phyloP scores from a whole-genome alignment of 2,888 invertebrate genomes.

The Cyclophora punctaria region DNA sequence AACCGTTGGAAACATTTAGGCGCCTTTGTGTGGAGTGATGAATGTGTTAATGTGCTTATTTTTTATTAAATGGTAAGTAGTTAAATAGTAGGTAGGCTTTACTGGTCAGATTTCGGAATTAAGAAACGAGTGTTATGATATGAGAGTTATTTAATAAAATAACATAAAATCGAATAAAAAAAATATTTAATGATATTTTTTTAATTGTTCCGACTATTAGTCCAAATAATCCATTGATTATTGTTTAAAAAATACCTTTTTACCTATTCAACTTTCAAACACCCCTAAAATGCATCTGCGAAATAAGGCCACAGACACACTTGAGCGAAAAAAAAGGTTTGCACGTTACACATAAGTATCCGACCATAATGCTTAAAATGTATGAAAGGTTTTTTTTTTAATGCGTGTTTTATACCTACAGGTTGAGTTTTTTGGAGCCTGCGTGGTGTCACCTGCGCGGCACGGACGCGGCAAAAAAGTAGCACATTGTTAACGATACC shows the following conservation, averaged over 20 bases:
- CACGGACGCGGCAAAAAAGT: slow-evolving; percentile 58
- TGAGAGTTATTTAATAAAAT: no score
- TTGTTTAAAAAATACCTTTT: no score
- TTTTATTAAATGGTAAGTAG: no score
- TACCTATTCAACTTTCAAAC: slow-evolving; percentile 17
- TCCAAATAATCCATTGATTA: no score
- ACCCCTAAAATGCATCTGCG: slow-evolving; percentile 7
- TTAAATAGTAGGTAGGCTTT: no score
- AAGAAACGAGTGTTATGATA: no score
- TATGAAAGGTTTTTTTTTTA: slow-evolving; percentile 13
- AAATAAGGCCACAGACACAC: background rate
- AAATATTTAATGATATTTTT: no score
- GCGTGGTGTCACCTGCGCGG: slow-evolving; percentile 55
- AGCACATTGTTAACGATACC: slow-evolving; percentile 36
- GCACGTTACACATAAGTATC: slow-evolving; percentile 27
- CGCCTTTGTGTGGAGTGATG: slow-evolving; percentile 28
- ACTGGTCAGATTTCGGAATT: no score
- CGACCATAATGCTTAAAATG: slow-evolving; percentile 19
- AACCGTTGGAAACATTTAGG: slow-evolving; percentile 24
- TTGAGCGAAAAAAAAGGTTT: slow-evolving; percentile 9
- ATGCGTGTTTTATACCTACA: slow-evolving; percentile 40
- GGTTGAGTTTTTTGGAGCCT: slow-evolving; percentile 35
- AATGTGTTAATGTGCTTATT: background rate
- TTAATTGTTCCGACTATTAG: no score
- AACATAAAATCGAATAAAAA: no score